Evolutionary conservation across 2,797 vertebrate genomes (phyloP), one percentile per base, ranked within the genome.

Genomic region (Myotis vivesi): DNA sequence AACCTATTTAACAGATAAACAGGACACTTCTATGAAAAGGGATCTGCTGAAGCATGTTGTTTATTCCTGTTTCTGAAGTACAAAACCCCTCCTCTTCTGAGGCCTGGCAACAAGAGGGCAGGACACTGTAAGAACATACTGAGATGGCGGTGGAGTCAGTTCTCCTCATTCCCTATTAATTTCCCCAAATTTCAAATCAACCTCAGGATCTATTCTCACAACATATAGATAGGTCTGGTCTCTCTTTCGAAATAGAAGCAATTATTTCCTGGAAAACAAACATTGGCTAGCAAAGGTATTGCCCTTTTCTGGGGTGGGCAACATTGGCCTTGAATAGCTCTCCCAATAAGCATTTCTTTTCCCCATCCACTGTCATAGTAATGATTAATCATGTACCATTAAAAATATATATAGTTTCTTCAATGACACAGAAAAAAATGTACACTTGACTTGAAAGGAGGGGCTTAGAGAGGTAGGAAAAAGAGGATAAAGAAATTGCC

Each of bases 251-350:
- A 92, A 94, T 13, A 84, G 33, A 81, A 81, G 5, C 0, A 2
- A 77, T 38, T 91, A 3, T 75, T 83, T 92, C 75, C 73, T 62
- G 2, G 33, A 88, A 85, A 91, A 69, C 23, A 13, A 19, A 44
- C 17, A 12, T 8, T 73, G 33, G 16, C 76, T 33, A 82, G 20
- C 41, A 87, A 95, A 36, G 10, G 62, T 80, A 12, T n/a, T 68
- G 53, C 6, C 25, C 38, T 75, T 93, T 91, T 89, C 22, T 46
- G 41, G 33, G 68, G 15, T 16, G 77, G 62, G n/a, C 75, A 95
- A 12, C 57, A 6, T 66, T 49, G 68, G 44, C 92, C 75, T 77
- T 91, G 88, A 96, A 87, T 88, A 94, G 44, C 72, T 75, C 49
- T 90, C 85, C 51, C 51, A 79, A 23, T 82, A 75, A 93, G 66